phyloP scores from a whole-genome alignment of 2,888 invertebrate genomes.

The Eupithecia pulchellata region DNA sequence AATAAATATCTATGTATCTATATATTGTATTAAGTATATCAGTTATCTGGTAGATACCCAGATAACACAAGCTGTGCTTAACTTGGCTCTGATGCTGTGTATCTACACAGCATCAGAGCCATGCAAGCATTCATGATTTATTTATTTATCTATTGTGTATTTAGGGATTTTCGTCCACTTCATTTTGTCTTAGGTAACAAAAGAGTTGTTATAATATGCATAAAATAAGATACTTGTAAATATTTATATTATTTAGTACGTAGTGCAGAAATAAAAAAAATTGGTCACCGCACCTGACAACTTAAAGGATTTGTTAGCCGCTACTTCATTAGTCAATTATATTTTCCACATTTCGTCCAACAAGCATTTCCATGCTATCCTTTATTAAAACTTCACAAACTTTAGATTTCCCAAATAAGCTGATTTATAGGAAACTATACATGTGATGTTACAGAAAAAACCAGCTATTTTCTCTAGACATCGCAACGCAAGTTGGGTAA shows the following conservation, averaged over 20 bases:
- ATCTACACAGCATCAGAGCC: no score
- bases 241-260: background rate
- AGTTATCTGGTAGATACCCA: no score
- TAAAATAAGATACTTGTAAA: background rate
- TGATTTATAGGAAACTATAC: background rate
- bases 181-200: no score
- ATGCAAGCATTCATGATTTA: no score
- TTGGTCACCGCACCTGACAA: background rate
- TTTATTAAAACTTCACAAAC: background rate
- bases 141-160: background rate
- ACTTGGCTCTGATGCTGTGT: no score
- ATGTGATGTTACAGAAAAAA: background rate
- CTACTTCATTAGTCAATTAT: background rate
- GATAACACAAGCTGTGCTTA: no score
- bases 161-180: background rate
- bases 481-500: constrained; percentile 45
- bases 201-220: no score
- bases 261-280: background rate
- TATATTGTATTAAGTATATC: no score
- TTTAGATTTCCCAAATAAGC: background rate
- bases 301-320: background rate
- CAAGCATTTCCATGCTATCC: background rate
- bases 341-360: background rate
- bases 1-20: no score
- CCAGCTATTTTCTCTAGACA: background rate